Evolutionary conservation across 2,888 invertebrate genomes (phyloP).

Genomic region (Tetragnatha montana): DNA sequence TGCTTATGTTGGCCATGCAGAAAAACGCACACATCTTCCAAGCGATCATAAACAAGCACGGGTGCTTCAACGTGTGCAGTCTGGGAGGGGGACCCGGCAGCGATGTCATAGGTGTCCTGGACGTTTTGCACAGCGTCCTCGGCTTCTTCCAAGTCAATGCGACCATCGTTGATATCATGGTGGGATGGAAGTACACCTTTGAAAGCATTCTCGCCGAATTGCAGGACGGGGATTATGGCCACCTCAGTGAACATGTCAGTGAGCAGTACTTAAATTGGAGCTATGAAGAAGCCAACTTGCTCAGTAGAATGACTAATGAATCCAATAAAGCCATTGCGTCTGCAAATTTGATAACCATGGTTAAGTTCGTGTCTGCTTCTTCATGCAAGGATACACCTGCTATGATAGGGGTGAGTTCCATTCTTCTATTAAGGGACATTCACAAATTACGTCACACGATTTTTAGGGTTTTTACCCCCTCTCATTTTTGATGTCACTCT

Average conservation of each 20-base stretch:
- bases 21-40: not conserved
- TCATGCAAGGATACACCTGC: slow-evolving; percentile 45
- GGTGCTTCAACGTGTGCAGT: slow-evolving; percentile 24
- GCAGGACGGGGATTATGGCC: not conserved
- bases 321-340: not conserved
- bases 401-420: slow-evolving; percentile 50
- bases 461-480: no score
- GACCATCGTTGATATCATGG: slow-evolving; percentile 3
- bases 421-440: not conserved
- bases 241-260: not conserved
- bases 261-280: not conserved
- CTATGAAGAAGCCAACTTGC: slow-evolving; percentile 17
- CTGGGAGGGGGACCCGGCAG: slow-evolving; percentile 46
- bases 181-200: slow-evolving; percentile 14
- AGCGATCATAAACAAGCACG: slow-evolving; percentile 1
- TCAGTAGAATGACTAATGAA: not conserved
- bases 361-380: slow-evolving; percentile 58
- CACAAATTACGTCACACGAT: no score
- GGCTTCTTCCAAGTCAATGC: slow-evolving; percentile 3
- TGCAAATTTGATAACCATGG: slow-evolving; percentile 49
- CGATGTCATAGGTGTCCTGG: slow-evolving; percentile 21
- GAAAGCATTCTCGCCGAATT: slow-evolving; percentile 10
- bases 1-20: not conserved
- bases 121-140: not conserved
- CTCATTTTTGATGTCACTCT: no score